phyloP scores from a whole-genome alignment of 2,888 invertebrate species.

The Dione vanillae region DNA sequence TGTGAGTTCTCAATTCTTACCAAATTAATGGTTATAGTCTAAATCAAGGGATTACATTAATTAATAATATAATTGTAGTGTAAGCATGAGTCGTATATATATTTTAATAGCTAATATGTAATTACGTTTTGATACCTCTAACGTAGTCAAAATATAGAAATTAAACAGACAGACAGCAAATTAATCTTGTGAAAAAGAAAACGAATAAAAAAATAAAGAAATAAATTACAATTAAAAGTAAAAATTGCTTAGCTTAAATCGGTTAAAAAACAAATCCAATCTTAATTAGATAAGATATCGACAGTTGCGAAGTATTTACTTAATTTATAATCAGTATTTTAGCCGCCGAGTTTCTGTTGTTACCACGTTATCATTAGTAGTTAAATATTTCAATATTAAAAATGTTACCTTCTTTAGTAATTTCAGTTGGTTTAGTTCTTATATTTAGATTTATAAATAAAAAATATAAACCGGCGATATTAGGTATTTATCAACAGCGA shows the following conservation, averaged over 20 bases:
- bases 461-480: conserved; percentile 66
- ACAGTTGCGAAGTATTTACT: conserved; percentile 16
- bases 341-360: not conserved
- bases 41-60: too few species aligned
- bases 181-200: not conserved
- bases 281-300: conserved; percentile 11
- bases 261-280: conserved; percentile 11
- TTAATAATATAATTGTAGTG: too few species aligned
- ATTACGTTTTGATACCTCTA: too few species aligned
- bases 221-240: not conserved
- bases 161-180: too few species aligned
- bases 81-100: too few species aligned
- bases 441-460: conserved; percentile 67
- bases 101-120: too few species aligned
- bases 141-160: too few species aligned
- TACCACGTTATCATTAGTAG: not conserved
- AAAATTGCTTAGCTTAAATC: not conserved
- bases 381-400: conserved; percentile 40
- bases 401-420: conserved; percentile 63
- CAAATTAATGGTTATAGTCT: too few species aligned
- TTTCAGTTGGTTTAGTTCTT: conserved; percentile 59
- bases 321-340: conserved; percentile 9
- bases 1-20: too few species aligned
- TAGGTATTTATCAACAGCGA: conserved; percentile 80
- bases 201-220: not conserved